Base-by-base conservation (phyloP, 2,888 invertebrate genomes). In the Sympetrum striolatum region DNA sequence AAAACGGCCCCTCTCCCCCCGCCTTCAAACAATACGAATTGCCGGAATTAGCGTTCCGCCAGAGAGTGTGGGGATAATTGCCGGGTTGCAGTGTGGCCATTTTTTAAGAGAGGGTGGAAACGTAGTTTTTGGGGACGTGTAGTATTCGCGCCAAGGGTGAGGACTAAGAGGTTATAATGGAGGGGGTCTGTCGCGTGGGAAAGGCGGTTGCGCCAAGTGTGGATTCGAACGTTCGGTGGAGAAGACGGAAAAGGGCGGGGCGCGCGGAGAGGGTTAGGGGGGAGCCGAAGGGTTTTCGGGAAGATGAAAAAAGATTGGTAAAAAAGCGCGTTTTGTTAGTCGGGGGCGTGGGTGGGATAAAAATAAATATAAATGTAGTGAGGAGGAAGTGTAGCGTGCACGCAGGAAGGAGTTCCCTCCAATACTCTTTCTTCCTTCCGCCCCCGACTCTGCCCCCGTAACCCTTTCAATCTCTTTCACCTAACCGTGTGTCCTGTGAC, bases 181-280 rank as follows among this genome's bases (percentile, higher is more conserved):
- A 25, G 64, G 64, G 64, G 73, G 35, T 48, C 58, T 82, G 82
- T 82, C 82, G 82, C 82, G 82, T 82, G 82, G 82, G 82, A 82
- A 82, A 82, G 35, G 82, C 44, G 44, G 53, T 15, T 25, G 81
- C 48, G 48, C 10, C 81, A 48, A 31, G 31, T n/a, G 81, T 53
- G 81, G 48, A 81, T 81, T 37, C 48, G 81, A 81, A 25, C 53
- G 48, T 81, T 81, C 15, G 53, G n/a, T 48, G 81, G 25, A n/a
- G 48, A 60, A 60, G 48, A n/a, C n/a, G 14, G 82, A 82, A 73
- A 58, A 18, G 12, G 58, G 58, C 25, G 25, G 81, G 31, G 53
- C 25, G 60, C 31, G 37, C 18, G 18, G 22, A 60, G 64, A 53
- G 22, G 81, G 73, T 73, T 73, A 73, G 73, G n/a, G 81, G 48